Evolutionary conservation across 2,797 vertebrate genomes (phyloP).

Genomic region (Pipistrellus kuhlii): DNA sequence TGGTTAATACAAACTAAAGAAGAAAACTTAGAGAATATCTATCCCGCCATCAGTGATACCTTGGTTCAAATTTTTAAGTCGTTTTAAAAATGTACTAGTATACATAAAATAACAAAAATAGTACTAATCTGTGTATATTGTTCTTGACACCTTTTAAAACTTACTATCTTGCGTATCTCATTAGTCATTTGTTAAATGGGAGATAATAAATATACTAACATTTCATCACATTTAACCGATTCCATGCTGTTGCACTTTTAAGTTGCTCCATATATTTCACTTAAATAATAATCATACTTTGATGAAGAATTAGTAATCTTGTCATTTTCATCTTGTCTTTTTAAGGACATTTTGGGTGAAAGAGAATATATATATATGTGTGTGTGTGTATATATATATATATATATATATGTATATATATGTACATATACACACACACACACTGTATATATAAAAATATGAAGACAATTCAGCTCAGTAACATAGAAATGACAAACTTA

Average conservation of each 20-base stretch:
- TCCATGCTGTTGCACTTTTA: neutral
- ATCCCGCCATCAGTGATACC: neutral
- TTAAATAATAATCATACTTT: constrained; percentile 13
- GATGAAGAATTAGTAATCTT: neutral
- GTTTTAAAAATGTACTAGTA: neutral
- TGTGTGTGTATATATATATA: too few relatives aligned
- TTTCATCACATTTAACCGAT: neutral
- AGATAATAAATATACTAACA: neutral
- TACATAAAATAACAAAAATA: neutral
- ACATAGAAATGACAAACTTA: constrained; percentile 15
- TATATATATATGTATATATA: too few relatives aligned
- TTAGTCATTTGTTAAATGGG: constrained; percentile 1
- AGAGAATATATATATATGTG: neutral
- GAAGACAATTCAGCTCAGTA: constrained; percentile 6
- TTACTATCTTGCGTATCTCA: neutral
- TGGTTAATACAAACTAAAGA: neutral
- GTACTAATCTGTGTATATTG: neutral
- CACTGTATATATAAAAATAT: neutral
- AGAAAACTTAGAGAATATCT: neutral
- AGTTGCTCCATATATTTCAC: neutral
- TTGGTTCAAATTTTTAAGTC: constrained; percentile 2
- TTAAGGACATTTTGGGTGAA: neutral
- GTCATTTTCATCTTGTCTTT: neutral
- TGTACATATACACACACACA: too few relatives aligned
- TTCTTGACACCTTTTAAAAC: neutral